Evolutionary conservation across 2,797 vertebrate species (phyloP), one percentile per base, ranked within the genome.

Genomic region (Ctenopoma multispine): DNA sequence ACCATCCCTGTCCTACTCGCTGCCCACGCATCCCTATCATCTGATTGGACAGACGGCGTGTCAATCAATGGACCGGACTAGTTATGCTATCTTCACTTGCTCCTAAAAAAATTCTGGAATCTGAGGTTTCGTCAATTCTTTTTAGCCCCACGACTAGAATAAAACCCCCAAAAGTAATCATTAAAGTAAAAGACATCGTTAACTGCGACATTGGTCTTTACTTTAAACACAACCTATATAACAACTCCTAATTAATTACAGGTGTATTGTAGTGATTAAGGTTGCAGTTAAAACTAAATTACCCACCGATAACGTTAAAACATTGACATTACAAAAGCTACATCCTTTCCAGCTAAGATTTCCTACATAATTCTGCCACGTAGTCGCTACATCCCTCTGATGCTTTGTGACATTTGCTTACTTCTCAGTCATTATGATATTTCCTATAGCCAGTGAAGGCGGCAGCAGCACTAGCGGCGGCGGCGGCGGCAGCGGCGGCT

Each of bases 31-130:
- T 29, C 0, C 0, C 51, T 64, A 0, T 29, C 8, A 14, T 71
- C 63, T 72, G 62, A 91, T 92, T 92, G 89, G 92, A 60, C 56
- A 3, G 2, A 0, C 1, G 11, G n/a, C 41, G 41, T 80, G 80
- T 80, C 91, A 86, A 27, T 94, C 85, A 77, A 51, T 9, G 10
- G 3, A 38, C 69, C 31, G 34, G 66, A n/a, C 58, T 75, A 64
- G 60, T 73, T 75, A 13, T 67, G 79, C 0, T 34, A 0, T 0
- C 20, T 77, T 83, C 40, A 48, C 0, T 2, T 27, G 3, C 21
- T 14, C 11, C 7, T 24, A 0, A 13, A 77, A 74, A 79, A 74
- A 10, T 27, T 76, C 14, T 1, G 44, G 0, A 41, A 43, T 65
- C 31, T n/a, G 18, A 48, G 0, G 0, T 38, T 17, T 1, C 0